A percentile compares a stretch with the other conserved stretches of the same genome.
Evolutionary conservation across 2,888 invertebrate genomes (phyloP).

Genomic region (Acronicta psi): DNA sequence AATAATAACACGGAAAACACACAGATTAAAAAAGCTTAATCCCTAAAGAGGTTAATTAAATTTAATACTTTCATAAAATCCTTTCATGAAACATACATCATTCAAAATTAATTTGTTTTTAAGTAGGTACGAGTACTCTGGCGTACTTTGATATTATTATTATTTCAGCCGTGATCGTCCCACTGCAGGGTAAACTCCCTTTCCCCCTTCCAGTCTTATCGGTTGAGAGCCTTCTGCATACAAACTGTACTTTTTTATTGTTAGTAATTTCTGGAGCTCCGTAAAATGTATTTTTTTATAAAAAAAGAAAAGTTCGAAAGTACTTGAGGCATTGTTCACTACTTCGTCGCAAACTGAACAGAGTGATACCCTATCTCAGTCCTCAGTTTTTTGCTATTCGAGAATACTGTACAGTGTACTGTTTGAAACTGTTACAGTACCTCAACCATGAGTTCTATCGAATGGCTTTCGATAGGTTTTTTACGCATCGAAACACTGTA

Average conservation of each 20-base stretch:
- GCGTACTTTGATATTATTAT: too few relatives aligned
- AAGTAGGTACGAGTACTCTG: neutral
- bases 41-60: neutral
- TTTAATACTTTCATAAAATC: constrained; percentile 1
- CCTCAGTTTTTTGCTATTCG: constrained; percentile 5
- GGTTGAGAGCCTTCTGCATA: too few relatives aligned
- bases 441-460: too few relatives aligned
- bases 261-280: constrained; percentile 3
- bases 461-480: too few relatives aligned
- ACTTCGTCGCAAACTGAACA: constrained; percentile 12
- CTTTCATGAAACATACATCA: neutral
- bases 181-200: too few relatives aligned
- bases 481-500: too few relatives aligned
- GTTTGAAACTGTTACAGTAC: too few relatives aligned
- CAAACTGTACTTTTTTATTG: neutral
- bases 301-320: constrained; percentile 4
- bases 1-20: neutral
- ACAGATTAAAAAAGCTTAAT: neutral
- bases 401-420: constrained; percentile 1
- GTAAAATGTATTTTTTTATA: neutral
- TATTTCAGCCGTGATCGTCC: too few relatives aligned
- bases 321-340: constrained; percentile 29
- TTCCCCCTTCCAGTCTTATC: too few relatives aligned
- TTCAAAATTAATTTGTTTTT: neutral
- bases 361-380: too few relatives aligned